Base-by-base conservation (phyloP, 35 echinoderm and acorn worm species). In the Holothuria glaberrima region DNA sequence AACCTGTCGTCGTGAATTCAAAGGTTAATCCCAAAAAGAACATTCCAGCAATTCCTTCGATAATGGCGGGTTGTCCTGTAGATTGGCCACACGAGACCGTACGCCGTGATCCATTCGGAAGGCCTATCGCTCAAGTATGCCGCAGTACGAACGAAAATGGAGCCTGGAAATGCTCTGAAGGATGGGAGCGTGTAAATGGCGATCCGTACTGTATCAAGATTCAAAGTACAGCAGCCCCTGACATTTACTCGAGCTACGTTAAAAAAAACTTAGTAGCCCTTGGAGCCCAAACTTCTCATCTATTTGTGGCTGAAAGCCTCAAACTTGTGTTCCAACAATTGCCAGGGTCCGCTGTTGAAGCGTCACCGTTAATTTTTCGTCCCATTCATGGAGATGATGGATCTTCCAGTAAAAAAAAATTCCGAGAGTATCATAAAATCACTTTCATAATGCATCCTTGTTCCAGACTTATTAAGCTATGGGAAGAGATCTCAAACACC, bases 371-470 rank as follows among this genome's bases (percentile, higher is more conserved):
- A 75, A 9, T 36, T 16, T 36, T 34, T 75, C 33, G 31, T 17
- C 0, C 33, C 12, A 41, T 19, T 38, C 21, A 6, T 45, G 22
- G 38, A 19, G 38, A 54, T 54, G 50, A 13, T 32, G 30, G 35
- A 32, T 13, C 29, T 34, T 29, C 29, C 35, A 6, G 17, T 34
- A 29, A 32, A 28, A 72, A 29, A 38, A 6, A 14, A 7, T 3
- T 75, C 71, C 7, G 19, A 38, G 9, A 75, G 9, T 75, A 75
- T 45, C 32, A 75, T 21, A 75, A 75, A 75, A 14, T 41, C 20
- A 75, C 71, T 22, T 19, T 75, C 16, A 41, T 75, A 5, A 32
- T 38, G 20, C 71, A 75, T 75, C 71, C 71, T 34, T 75, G 71
- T 41, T 75, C 34, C 16, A 75, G 71, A 75, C 71, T 75, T 41